phyloP scores from a whole-genome alignment of 2,888 invertebrate species.

The Nebria brevicollis region DNA sequence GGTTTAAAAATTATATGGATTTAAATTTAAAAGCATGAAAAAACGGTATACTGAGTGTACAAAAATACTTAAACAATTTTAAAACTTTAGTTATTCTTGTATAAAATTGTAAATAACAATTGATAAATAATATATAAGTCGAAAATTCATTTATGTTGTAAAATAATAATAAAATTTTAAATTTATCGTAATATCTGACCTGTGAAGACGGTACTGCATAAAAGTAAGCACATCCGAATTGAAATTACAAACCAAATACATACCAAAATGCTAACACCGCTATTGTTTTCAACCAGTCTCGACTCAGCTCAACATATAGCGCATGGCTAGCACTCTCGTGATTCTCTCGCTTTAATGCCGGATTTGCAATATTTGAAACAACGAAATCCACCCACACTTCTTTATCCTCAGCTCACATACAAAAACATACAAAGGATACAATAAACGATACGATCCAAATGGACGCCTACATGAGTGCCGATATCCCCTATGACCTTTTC shows the following conservation, averaged over 20 bases:
- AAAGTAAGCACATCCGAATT: too few relatives aligned
- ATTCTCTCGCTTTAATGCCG: slow-evolving; percentile 38
- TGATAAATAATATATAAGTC: too few relatives aligned
- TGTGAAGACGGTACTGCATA: too few relatives aligned
- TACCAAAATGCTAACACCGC: slow-evolving; percentile 36
- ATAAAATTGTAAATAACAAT: too few relatives aligned
- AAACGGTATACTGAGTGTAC: too few relatives aligned
- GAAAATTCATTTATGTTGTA: too few relatives aligned
- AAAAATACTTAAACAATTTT: too few relatives aligned
- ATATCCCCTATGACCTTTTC: slow-evolving; percentile 8
- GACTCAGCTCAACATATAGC: neutral
- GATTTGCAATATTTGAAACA: slow-evolving; percentile 40
- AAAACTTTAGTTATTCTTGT: too few relatives aligned
- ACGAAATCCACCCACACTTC: slow-evolving; percentile 5
- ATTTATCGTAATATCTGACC: too few relatives aligned
- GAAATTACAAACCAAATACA: neutral
- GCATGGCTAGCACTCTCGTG: slow-evolving; percentile 19
- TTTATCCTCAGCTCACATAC: neutral
- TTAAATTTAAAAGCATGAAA: too few relatives aligned
- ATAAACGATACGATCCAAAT: slow-evolving; percentile 5
- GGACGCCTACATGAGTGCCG: slow-evolving; percentile 1
- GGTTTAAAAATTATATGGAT: too few relatives aligned
- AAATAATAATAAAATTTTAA: too few relatives aligned
- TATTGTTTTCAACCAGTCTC: slow-evolving; percentile 31
- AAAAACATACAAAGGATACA: neutral